A percentile compares a stretch with the other conserved stretches of the same genome.
Evolutionary conservation across 2,888 invertebrate species (phyloP).

Genomic region (Xestia xanthographa): DNA sequence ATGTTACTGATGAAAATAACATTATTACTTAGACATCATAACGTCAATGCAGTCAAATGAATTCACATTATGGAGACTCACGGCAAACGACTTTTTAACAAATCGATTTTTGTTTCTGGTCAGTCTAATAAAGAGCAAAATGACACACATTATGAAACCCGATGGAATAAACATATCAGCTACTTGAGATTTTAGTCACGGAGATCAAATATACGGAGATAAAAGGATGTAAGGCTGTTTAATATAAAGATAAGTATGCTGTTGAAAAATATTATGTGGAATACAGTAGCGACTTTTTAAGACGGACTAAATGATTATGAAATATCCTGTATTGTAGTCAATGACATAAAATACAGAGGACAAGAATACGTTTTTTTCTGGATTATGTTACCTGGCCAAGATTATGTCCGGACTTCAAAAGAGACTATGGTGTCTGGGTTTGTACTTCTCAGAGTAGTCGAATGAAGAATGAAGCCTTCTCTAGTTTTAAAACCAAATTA

Average conservation of each 20-base stretch:
- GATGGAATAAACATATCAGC: constrained; percentile 15
- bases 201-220: constrained; percentile 44
- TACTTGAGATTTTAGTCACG: constrained; percentile 29
- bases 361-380: neutral
- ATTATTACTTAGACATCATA: neutral
- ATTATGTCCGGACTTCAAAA: neutral
- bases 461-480: neutral
- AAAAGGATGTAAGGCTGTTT: constrained; percentile 31
- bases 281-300: constrained; percentile 6
- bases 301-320: neutral
- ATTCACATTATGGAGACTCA: neutral
- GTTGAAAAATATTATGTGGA: constrained; percentile 10
- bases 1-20: neutral
- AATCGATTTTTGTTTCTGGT: constrained; percentile 16
- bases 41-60: neutral
- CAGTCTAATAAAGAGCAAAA: neutral
- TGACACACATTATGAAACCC: neutral
- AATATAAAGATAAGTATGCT: constrained; percentile 34
- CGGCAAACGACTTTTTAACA: neutral
- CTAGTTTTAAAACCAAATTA: neutral
- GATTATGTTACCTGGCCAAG: neutral
- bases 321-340: neutral
- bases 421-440: neutral
- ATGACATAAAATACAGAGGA: neutral
- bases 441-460: neutral